phyloP scores from a whole-genome alignment of 2,888 invertebrate species.

The Papilio protenor region DNA sequence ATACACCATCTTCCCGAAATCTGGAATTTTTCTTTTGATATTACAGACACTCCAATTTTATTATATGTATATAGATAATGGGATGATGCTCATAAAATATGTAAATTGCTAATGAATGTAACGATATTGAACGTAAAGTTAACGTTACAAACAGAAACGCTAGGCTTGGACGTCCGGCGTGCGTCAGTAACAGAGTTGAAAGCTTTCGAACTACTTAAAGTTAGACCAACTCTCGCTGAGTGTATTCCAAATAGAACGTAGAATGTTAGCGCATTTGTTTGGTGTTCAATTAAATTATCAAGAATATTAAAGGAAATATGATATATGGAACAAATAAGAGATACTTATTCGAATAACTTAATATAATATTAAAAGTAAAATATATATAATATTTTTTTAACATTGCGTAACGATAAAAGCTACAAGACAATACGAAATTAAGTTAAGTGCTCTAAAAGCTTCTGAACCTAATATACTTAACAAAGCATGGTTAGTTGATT shows the following conservation, averaged over 20 bases:
- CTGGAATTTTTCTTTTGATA: too few relatives aligned
- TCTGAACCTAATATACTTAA: not conserved
- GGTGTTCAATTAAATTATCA: not conserved
- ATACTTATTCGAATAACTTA: too few relatives aligned
- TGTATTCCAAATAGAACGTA: slow-evolving; percentile 9
- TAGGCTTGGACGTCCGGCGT: slow-evolving; percentile 14
- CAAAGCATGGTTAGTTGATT: not conserved
- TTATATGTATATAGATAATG: too few relatives aligned
- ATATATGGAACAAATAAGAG: not conserved
- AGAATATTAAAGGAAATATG: not conserved
- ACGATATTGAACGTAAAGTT: not conserved
- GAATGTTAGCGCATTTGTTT: not conserved
- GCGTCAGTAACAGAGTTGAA: slow-evolving; percentile 21
- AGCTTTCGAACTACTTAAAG: slow-evolving; percentile 21
- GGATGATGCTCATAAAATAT: not conserved
- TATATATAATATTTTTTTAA: too few relatives aligned
- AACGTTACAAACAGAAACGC: not conserved
- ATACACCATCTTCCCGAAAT: too few relatives aligned
- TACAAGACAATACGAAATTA: not conserved
- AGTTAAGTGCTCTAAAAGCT: not conserved
- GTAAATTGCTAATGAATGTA: not conserved
- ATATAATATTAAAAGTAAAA: too few relatives aligned
- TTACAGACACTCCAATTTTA: too few relatives aligned
- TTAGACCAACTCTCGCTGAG: slow-evolving; percentile 11
- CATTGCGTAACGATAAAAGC: not conserved